Conservation (phyloP, 2,113 vertebrate genomes). For the Burhinus oedicnemus region DNA sequence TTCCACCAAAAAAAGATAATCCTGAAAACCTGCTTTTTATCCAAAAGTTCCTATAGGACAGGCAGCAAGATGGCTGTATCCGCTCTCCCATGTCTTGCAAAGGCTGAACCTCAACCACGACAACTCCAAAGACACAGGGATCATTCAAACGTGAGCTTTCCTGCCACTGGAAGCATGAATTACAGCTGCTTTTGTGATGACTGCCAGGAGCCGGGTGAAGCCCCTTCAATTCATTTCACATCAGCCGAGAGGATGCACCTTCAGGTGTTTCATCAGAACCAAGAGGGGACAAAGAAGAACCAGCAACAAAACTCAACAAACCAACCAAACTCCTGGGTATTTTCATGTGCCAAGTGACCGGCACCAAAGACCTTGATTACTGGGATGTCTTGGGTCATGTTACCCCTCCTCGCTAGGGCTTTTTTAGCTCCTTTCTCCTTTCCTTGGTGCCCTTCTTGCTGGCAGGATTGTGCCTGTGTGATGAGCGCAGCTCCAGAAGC, state of each 20-base stretch:
- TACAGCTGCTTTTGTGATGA: not conserved
- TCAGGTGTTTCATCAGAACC: not conserved
- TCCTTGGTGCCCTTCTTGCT: not conserved
- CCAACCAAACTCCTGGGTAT: not conserved
- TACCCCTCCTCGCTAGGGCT: not conserved
- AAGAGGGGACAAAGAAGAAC: not conserved
- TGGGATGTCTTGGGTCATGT: accelerated
- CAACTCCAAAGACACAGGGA: not conserved
- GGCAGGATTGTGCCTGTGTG: not conserved
- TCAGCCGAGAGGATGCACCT: accelerated
- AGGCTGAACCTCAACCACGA: not conserved
- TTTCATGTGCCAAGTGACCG: not conserved
- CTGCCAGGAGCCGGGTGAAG: not conserved
- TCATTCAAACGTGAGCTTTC: not conserved
- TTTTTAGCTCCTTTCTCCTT: not conserved
- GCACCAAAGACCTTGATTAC: not conserved
- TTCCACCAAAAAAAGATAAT: not conserved
- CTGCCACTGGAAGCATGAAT: not conserved
- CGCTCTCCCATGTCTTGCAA: accelerated
- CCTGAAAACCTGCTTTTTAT: not conserved
- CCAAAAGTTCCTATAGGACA: not conserved
- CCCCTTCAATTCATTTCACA: not conserved
- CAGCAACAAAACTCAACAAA: not conserved
- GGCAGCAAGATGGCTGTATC: accelerated
- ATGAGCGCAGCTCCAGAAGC: not conserved